Percentiles rank a stretch among this genome's conserved stretches.
Evolutionary conservation across 2,888 invertebrate genomes (phyloP).

Genomic region (Branchinecta sandiegonensis): DNA sequence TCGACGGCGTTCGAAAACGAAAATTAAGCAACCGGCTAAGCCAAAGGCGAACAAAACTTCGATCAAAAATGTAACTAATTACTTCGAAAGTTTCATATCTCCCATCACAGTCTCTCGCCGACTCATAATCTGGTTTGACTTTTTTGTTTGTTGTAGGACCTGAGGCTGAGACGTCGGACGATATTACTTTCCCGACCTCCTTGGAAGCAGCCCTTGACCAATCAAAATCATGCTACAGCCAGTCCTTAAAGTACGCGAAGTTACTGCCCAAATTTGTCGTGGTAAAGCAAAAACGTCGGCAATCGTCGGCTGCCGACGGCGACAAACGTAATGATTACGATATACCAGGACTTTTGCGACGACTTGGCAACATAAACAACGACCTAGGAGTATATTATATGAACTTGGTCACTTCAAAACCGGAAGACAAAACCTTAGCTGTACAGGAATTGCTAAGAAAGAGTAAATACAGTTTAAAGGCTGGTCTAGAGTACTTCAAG

Average conservation of each 20-base stretch:
- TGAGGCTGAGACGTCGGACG: not conserved
- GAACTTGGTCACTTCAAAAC: not conserved
- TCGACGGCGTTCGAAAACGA: too few species aligned
- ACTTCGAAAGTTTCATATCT: too few species aligned
- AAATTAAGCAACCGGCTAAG: too few species aligned
- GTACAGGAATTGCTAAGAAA: not conserved
- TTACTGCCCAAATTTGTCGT: not conserved
- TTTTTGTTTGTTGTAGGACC: not conserved
- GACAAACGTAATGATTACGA: not conserved
- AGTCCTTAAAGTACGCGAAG: not conserved
- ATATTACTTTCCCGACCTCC: not conserved
- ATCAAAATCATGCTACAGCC: not conserved
- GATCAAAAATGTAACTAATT: too few species aligned
- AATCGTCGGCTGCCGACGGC: not conserved
- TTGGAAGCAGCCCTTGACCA: constrained; percentile 3
- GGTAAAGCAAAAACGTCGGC: not conserved
- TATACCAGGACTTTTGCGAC: constrained; percentile 11
- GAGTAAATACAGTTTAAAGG: not conserved
- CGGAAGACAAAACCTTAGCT: not conserved
- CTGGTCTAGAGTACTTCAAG: not conserved
- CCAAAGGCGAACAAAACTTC: too few species aligned
- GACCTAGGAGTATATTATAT: constrained; percentile 12
- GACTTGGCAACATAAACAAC: constrained; percentile 10
- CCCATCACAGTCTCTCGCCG: too few species aligned
- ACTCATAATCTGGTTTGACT: too few species aligned